Percentiles rank a stretch among this genome's conserved stretches.
phyloP scores from a whole-genome alignment of 2,113 vertebrate genomes.

The Zosterops japonicus region DNA sequence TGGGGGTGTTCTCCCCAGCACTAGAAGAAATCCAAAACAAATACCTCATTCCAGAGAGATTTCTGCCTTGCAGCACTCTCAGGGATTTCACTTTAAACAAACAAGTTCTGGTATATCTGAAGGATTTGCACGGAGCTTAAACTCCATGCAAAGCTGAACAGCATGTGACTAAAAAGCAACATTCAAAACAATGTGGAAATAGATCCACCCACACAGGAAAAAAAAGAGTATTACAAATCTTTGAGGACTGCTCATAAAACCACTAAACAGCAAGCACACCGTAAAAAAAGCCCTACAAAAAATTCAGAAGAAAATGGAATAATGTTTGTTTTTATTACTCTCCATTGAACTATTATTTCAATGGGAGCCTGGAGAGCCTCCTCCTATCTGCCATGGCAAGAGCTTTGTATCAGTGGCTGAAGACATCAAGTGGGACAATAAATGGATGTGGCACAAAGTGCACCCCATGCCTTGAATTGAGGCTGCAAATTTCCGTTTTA shows the following conservation, averaged over 20 bases:
- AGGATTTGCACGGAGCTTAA: slow-evolving; percentile 21
- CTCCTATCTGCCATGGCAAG: not conserved
- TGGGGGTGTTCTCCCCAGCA: not conserved
- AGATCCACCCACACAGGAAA: slow-evolving; percentile 12
- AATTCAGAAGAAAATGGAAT: not conserved
- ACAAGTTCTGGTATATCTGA: not conserved
- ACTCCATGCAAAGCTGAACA: not conserved
- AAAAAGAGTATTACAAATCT: not conserved
- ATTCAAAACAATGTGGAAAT: slow-evolving; percentile 19
- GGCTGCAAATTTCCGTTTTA: not conserved
- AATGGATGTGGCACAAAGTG: not conserved
- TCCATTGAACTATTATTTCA: not conserved
- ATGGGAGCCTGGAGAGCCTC: not conserved
- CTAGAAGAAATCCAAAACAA: not conserved
- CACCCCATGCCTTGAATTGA: not conserved
- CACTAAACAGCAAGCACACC: not conserved
- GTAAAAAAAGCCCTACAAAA: not conserved
- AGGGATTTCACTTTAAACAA: slow-evolving; percentile 8
- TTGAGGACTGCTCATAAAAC: not conserved
- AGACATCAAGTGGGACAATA: not conserved
- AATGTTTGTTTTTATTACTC: not conserved
- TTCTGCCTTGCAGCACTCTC: not conserved
- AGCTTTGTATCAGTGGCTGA: not conserved
- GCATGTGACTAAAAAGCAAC: slow-evolving; percentile 7
- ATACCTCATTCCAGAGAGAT: not conserved